phyloP scores from a whole-genome alignment of 2,888 invertebrate genomes.

The Drosophila niveifrons region DNA sequence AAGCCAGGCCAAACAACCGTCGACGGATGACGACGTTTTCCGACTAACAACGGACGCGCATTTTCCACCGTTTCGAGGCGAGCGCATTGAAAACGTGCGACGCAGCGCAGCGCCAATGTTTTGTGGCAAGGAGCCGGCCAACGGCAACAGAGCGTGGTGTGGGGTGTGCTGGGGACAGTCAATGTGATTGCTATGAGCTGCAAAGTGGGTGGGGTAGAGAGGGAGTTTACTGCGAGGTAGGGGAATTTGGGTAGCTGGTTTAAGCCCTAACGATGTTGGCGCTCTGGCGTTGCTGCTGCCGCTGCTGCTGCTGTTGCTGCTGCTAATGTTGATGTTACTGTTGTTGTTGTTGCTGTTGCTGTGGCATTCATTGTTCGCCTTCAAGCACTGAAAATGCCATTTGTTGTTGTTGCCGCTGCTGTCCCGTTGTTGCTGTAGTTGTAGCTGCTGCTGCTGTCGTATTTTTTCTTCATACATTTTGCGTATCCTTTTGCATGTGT shows the following conservation, averaged over 20 bases:
- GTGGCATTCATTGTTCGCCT: constrained; percentile 80
- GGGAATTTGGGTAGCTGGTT: constrained; percentile 50
- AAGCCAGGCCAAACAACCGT: constrained; percentile 76
- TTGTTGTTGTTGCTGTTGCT: constrained; percentile 50
- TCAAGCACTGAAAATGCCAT: constrained; percentile 76
- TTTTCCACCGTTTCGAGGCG: constrained; percentile 81
- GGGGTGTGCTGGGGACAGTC: constrained; percentile 14
- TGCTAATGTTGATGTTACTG: constrained; percentile 41
- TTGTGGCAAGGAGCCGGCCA: constrained; percentile 12
- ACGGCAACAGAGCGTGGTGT: background rate
- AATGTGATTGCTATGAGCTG: constrained; percentile 22
- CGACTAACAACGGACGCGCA: constrained; percentile 82
- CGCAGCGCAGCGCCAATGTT: constrained; percentile 71
- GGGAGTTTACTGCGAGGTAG: constrained; percentile 12
- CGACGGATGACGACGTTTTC: constrained; percentile 83
- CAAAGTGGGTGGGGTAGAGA: background rate
- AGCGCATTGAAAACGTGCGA: constrained; percentile 81
- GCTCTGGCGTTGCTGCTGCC: constrained; percentile 46
- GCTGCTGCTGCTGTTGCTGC: constrained; percentile 47
- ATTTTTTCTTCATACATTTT: constrained; percentile 73
- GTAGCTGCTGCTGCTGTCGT: constrained; percentile 54
- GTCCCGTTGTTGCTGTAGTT: constrained; percentile 24
- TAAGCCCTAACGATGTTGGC: constrained; percentile 79
- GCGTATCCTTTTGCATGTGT: constrained; percentile 59
- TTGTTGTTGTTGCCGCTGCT: constrained; percentile 54